Evolutionary conservation across 2,797 vertebrate species (phyloP).

Genomic region (Chanos chanos): DNA sequence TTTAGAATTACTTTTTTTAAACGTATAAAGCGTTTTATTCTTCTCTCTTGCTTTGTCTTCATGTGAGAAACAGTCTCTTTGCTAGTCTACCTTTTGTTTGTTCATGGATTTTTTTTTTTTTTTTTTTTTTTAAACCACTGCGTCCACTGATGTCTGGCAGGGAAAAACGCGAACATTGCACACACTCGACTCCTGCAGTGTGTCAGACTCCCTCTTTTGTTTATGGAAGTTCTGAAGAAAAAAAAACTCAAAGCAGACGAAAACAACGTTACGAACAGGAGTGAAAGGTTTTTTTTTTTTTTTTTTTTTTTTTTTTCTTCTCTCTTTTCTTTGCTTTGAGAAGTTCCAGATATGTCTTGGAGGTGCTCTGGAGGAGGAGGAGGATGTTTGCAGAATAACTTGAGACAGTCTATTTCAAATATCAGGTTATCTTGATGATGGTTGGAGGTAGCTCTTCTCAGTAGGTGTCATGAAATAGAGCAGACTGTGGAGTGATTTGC

Average conservation of each 20-base stretch:
- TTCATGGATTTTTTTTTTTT: no score
- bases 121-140: conserved; percentile 17
- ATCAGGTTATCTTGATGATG: conserved; percentile 2
- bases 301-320: neutral
- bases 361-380: conserved; percentile 9
- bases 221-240: conserved; percentile 37
- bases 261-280: conserved; percentile 4
- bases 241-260: conserved; percentile 23
- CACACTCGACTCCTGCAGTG: conserved; percentile 30
- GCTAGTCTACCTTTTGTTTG: conserved; percentile 21
- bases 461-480: conserved; percentile 10
- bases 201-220: conserved; percentile 42
- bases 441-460: neutral
- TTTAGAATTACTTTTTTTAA: no score
- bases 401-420: conserved; percentile 8
- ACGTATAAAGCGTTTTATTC: no score
- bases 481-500: neutral
- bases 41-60: neutral
- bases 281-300: neutral
- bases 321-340: neutral
- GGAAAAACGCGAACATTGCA: neutral
- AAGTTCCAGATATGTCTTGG: conserved; percentile 24
- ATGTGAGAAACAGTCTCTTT: neutral
- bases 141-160: conserved; percentile 10
- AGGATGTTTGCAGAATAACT: conserved; percentile 12